phyloP scores from a whole-genome alignment of 2,113 vertebrate species.

The Haplotaxodon microlepis region DNA sequence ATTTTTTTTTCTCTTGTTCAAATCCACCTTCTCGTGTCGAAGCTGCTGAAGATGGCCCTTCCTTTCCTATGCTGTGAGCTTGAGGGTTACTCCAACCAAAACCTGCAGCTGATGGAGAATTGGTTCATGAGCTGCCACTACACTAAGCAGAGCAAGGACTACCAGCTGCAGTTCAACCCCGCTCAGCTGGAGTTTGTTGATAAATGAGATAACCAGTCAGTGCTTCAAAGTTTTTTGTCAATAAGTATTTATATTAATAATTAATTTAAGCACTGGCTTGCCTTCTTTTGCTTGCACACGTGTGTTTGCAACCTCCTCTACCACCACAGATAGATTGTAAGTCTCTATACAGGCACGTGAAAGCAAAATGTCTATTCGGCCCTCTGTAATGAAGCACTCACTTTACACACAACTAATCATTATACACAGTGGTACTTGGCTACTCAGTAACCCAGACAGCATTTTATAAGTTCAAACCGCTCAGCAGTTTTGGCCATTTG shows the following conservation, averaged over 20 bases:
- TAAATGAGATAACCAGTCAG: background rate
- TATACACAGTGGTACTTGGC: background rate
- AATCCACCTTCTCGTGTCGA: background rate
- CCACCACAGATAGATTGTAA: background rate
- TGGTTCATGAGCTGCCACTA: background rate
- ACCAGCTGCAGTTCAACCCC: background rate
- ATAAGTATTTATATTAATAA: background rate
- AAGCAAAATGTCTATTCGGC: background rate
- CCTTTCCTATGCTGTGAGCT: background rate
- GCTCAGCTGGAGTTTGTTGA: background rate
- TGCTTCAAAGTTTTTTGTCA: background rate
- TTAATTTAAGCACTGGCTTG: background rate
- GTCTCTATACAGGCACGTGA: background rate
- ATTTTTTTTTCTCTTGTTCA: background rate
- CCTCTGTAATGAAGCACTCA: background rate
- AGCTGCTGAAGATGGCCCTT: background rate
- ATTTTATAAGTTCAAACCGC: slow-evolving; percentile 35
- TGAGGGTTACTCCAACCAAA: background rate
- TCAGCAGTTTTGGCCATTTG: slow-evolving; percentile 36
- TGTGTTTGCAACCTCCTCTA: background rate
- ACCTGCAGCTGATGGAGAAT: background rate
- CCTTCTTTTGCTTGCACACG: background rate
- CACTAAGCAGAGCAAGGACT: background rate
- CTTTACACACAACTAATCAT: background rate
- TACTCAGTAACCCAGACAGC: background rate